Base-by-base conservation (phyloP, 2,888 invertebrate genomes). In the Synanthedon myopaeformis region DNA sequence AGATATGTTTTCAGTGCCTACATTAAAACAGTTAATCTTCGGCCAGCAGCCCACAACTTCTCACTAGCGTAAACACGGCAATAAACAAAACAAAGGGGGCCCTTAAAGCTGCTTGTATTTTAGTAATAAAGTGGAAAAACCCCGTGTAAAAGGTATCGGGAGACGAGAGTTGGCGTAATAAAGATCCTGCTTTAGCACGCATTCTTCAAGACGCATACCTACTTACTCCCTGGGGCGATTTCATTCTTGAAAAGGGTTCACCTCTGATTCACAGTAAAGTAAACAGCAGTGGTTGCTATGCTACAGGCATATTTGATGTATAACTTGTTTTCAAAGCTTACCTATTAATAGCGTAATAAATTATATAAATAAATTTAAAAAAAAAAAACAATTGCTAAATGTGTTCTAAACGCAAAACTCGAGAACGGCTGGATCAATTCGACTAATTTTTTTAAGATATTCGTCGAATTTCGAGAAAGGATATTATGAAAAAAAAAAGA, bases 111-210 rank as follows among this genome's bases (percentile, higher is more conserved):
- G 35, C 35, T 35, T 35, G 45, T 45, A 45, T 14, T 45, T 12
- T 35, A n/a, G 45, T 45, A 45, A 45, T 45, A 45, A 45, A 45
- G 45, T 45, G 45, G 45, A 45, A 45, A 35, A 45, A 45, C 45
- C 45, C 45, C 45, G 45, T 52, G 55, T 56, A 57, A 64, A 61
- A 61, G 56, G 55, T 58, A 58, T 58, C 58, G 57, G 57, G 59
- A 57, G 55, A 52, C 56, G 58, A 56, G 53, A 35, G 55, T 49
- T 45, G 42, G 45, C 53, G 62, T 64, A 59, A 67, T 69, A 67
- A 69, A 70, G 61, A 65, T 64, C 61, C 64, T 64, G 63, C 61
- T 61, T 61, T 57, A 61, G 62, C 55, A 58, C 60, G 60, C 60
- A 62, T 62, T 63, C 66, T 61, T 55, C 41, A 54, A 50, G 58